Evolutionary conservation across 2,113 vertebrate species (phyloP), one percentile per base, ranked within the genome.

Genomic region (Oplegnathus fasciatus): DNA sequence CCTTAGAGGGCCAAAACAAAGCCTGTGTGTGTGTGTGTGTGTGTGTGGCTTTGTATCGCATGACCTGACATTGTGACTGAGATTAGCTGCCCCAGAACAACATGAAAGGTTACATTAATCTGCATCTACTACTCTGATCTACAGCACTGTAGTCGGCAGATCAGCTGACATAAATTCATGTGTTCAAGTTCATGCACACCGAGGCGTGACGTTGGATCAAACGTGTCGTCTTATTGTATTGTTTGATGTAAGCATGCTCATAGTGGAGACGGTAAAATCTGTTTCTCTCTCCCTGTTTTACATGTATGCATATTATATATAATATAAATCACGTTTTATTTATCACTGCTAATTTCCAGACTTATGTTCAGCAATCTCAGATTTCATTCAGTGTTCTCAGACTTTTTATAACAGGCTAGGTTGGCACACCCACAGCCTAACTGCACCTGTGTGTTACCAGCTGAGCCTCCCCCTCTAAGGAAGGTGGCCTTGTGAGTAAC

Each of bases 11-110:
- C 40, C 9, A 30, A 57, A 65, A 78, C 55, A 69, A 75, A 71
- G 75, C 9, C 13, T 57, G 26, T 48, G 61, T 74, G 30, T 24
- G 69, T 52, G 55, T 60, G n/a, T 64, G 20, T 7, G 44, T n/a
- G 28, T 52, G 32, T 32, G 67, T 74, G 82, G 13, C 44, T 87
- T 84, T 90, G 76, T 44, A 6, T 86, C n/a, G 75, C 82, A 87
- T 91, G 87, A 89, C 74, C 68, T 80, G 89, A 84, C 92, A 85
- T 91, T 92, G 90, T 90, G 90, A 91, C 82, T 88, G 84, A 84
- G 92, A 89, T 92, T 92, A 93, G 84, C 83, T 28, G 24, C 55
- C 44, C 24, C 55, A 72, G 80, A 80, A 60, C 86, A 80, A 82
- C 89, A 82, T 92, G 86, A 92, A 88, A 84, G 86, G 77, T 78